Percentiles rank a stretch among this genome's conserved stretches.
Conservation (phyloP, 2,113 vertebrate species). For the Macquaria australasica region DNA sequence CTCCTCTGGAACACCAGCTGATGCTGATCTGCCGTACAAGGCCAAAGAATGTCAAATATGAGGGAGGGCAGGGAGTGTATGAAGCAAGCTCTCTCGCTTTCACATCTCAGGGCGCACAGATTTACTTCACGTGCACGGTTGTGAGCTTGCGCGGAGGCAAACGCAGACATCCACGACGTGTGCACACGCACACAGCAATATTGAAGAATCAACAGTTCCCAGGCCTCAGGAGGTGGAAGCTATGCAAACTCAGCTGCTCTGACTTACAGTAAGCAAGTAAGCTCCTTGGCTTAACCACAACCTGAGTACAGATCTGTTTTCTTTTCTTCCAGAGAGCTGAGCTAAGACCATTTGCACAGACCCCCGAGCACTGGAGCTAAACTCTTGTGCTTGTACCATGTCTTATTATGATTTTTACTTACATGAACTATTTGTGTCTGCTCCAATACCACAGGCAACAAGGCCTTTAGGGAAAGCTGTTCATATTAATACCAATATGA, state of each 20-base stretch:
- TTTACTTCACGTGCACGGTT: slow-evolving; percentile 9
- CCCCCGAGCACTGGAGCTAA: not conserved
- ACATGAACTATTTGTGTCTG: slow-evolving; percentile 9
- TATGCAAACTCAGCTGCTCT: slow-evolving; percentile 76
- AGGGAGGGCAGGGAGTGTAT: slow-evolving; percentile 47
- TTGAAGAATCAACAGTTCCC: slow-evolving; percentile 74
- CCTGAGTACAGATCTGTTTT: slow-evolving; percentile 59
- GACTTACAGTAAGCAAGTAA: slow-evolving; percentile 69
- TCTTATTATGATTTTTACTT: slow-evolving; percentile 38
- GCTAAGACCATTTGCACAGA: slow-evolving; percentile 35
- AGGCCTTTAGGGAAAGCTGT: not conserved
- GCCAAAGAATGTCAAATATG: slow-evolving; percentile 78
- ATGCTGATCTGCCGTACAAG: slow-evolving; percentile 77
- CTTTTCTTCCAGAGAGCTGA: slow-evolving; percentile 50
- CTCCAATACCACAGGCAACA: not conserved
- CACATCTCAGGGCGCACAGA: slow-evolving; percentile 18
- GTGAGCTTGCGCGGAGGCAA: not conserved
- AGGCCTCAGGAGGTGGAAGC: slow-evolving; percentile 58
- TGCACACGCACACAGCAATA: slow-evolving; percentile 47
- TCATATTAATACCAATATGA: not conserved
- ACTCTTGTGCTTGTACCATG: slow-evolving; percentile 5
- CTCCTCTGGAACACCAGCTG: slow-evolving; percentile 56
- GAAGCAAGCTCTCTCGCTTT: slow-evolving; percentile 38
- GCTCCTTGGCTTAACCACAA: slow-evolving; percentile 62
- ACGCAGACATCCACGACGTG: slow-evolving; percentile 4